Conservation (phyloP, 2,797 vertebrate species). For the Basileuterus tristriatus region DNA sequence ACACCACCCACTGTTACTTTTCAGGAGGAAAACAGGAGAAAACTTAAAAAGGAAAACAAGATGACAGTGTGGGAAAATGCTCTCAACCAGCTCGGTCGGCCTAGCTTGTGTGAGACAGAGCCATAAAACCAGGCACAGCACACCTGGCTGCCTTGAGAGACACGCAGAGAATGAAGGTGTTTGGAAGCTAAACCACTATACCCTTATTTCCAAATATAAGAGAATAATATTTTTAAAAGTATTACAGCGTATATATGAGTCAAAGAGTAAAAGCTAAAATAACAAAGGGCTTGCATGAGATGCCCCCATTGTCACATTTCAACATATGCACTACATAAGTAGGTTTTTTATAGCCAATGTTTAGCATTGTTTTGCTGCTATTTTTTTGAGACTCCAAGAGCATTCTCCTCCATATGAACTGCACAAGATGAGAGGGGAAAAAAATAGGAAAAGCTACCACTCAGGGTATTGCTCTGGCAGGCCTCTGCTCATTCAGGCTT, state of each 20-base stretch:
- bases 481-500: not conserved
- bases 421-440: not conserved
- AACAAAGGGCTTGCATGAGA: not conserved
- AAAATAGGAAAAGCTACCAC: not conserved
- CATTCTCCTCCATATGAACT: not conserved
- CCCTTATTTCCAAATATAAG: not conserved
- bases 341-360: not conserved
- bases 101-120: fast-evolving
- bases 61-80: not conserved
- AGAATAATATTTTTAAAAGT: not conserved
- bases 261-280: not conserved
- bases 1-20: not conserved
- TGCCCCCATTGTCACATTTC: not conserved
- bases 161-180: not conserved
- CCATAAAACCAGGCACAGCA: not conserved
- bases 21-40: not conserved
- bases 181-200: not conserved
- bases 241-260: not conserved
- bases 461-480: not conserved
- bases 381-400: not conserved
- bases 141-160: not conserved
- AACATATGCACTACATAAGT: not conserved
- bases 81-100: not conserved
- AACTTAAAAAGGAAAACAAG: not conserved
- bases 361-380: not conserved